These are phyloP conservation scores for Callyntrura guangdongensis DNA, from an alignment of 2,888 invertebrate genomes.

Conservation along the genomic window DNA sequence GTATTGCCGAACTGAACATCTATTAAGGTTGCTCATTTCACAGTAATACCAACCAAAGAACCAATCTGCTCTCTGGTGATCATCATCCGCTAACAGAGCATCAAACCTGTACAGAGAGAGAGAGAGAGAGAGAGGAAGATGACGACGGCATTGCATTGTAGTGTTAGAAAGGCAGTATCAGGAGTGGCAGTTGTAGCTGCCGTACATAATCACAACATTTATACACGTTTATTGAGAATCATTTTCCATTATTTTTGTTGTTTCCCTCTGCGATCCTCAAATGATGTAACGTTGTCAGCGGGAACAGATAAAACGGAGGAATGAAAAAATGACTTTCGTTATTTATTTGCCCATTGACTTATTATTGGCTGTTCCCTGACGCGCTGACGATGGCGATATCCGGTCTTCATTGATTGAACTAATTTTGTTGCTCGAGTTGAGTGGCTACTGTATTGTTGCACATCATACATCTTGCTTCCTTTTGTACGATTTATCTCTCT, in stretches of 20 bases:
- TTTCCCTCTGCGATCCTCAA: not conserved
- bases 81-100: not conserved
- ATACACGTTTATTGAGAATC: constrained; percentile 55
- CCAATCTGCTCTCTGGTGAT: constrained; percentile 30
- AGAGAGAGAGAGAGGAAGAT: not conserved
- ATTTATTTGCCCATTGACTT: constrained; percentile 47
- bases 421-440: constrained; percentile 32
- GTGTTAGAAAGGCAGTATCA: not conserved
- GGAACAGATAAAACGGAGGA: not conserved
- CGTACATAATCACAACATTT: constrained; percentile 46
- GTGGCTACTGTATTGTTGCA: constrained; percentile 13
- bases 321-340: not conserved
- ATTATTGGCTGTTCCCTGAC: constrained; percentile 55
- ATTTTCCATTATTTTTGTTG: constrained; percentile 19
- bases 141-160: not conserved
- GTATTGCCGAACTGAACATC: constrained; percentile 2
- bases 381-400: constrained; percentile 59
- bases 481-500: not conserved
- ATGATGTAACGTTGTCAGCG: constrained; percentile 36
- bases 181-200: not conserved
- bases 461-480: not conserved
- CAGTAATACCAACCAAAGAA: not conserved
- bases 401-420: constrained; percentile 67
- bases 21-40: constrained; percentile 42
- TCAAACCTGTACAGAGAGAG: too few species aligned